These are phyloP conservation scores for Tokudaia muenninki DNA, from an alignment of 2,797 vertebrate species.

Conservation along the genomic window DNA sequence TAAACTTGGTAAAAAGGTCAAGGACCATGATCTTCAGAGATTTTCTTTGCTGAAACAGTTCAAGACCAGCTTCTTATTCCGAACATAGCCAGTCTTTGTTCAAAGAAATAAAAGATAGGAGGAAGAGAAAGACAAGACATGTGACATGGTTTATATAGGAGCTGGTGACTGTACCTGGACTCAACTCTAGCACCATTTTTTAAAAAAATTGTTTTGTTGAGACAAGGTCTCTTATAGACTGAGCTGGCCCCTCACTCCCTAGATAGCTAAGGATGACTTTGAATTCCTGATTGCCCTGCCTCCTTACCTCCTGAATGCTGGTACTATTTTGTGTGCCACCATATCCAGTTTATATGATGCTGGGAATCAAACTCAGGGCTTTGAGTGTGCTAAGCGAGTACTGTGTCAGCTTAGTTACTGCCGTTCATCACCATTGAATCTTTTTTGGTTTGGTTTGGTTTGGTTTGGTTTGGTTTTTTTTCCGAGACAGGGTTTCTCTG, in stretches of 20 bases:
- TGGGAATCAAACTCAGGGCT: neutral
- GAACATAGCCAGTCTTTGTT: neutral
- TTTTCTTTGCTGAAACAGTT: neutral
- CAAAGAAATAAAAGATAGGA: neutral
- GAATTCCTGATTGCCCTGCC: neutral
- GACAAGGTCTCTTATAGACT: neutral
- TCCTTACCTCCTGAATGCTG: neutral
- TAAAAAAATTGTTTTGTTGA: neutral
- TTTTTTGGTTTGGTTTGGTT: too few relatives aligned
- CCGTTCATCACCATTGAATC: neutral
- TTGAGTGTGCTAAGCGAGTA: neutral
- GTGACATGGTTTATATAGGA: neutral
- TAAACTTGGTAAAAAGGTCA: neutral
- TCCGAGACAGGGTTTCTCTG: too few relatives aligned
- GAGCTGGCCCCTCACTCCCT: neutral
- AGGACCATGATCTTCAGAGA: neutral
- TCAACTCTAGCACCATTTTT: neutral
- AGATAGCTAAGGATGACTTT: neutral
- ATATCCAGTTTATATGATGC: neutral
- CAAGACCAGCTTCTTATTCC: neutral
- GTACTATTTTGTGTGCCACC: neutral
- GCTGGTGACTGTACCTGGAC: neutral
- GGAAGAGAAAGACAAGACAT: neutral
- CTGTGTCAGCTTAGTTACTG: neutral
- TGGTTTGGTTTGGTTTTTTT: too few relatives aligned